These are phyloP conservation scores for Spodoptera picta DNA, from an alignment of 2,888 invertebrate species.

Conservation along the genomic window DNA sequence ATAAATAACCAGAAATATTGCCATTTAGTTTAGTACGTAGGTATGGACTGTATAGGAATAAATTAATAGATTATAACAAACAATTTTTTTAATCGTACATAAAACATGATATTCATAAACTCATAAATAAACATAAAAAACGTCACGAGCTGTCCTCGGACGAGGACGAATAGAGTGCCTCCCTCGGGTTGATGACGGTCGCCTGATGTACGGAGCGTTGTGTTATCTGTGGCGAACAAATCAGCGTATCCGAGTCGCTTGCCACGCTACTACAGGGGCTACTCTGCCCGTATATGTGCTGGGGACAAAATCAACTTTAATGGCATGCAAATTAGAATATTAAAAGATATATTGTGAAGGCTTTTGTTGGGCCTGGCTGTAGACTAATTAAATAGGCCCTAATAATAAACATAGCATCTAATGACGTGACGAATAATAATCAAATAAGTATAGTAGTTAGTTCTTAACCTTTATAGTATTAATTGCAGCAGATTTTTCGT, in stretches of 20 bases:
- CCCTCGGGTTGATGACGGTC: slow-evolving; percentile 70
- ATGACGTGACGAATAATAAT: too few species aligned
- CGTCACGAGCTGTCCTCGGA: slow-evolving; percentile 56
- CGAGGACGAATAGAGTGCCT: slow-evolving; percentile 78
- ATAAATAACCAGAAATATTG: too few species aligned
- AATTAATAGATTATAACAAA: slow-evolving; percentile 27
- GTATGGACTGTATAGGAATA: too few species aligned
- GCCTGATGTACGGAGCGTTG: slow-evolving; percentile 50
- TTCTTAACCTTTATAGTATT: too few species aligned
- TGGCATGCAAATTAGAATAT: neutral
- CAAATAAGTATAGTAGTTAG: too few species aligned
- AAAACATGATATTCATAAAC: slow-evolving; percentile 55
- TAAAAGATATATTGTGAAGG: too few species aligned
- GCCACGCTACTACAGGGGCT: slow-evolving; percentile 70
- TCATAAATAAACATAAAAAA: slow-evolving; percentile 54
- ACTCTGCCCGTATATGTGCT: slow-evolving; percentile 31
- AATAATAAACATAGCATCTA: too few species aligned
- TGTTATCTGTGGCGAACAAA: slow-evolving; percentile 67
- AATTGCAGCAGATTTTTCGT: too few species aligned
- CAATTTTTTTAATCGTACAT: slow-evolving; percentile 59
- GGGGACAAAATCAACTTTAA: slow-evolving; percentile 5
- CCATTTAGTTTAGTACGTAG: too few species aligned
- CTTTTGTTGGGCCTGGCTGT: too few species aligned
- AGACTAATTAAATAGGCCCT: too few species aligned
- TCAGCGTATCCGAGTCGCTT: slow-evolving; percentile 81